Evolutionary conservation across 2,888 invertebrate species (phyloP), one percentile per base, ranked within the genome.

Genomic region (Agrochola circellaris): DNA sequence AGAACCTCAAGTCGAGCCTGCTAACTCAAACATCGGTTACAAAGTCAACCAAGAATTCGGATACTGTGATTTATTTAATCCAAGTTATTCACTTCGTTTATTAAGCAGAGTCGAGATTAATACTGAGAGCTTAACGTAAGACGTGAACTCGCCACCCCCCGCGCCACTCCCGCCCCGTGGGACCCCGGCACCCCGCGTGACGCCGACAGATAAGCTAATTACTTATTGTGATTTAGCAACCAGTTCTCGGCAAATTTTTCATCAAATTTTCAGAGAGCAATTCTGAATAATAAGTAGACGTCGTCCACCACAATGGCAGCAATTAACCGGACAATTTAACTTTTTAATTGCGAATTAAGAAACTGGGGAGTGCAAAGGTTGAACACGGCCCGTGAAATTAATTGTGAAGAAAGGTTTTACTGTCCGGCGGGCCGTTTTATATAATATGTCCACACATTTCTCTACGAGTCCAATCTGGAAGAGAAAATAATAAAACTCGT

Each of bases 261-360:
- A 91, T 93, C 90, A 94, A 93, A 93, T 93, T 93, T 93, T 92
- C 91, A 88, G 89, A 90, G 90, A 92, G 92, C 92, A 91, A 93
- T 94, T 92, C 92, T 92, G 94, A 95, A 94, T 95, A 94, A 95
- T 93, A 93, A 92, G 92, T 90, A 93, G 93, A 93, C 93, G 92
- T 90, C 93, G 93, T 92, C 93, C 93, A 93, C 94, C 95, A 94
- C 95, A 95, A 95, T 95, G 93, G 93, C 92, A 90, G 94, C 94
- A 94, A 95, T 96, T 96, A 95, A 95, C 94, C 93, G 94, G 94
- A 95, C 94, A 95, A 96, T 96, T 96, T 95, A 95, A 95, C 95
- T 95, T 95, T 95, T 95, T 94, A 95, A 95, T 96, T 95, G 93
- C 93, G 93, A 94, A 94, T 95, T 94, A 95, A 95, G 95, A 94